A percentile compares a stretch with the other conserved stretches of the same genome.
Evolutionary conservation across 2,888 invertebrate species (phyloP).

Genomic region (Agrochola lota): DNA sequence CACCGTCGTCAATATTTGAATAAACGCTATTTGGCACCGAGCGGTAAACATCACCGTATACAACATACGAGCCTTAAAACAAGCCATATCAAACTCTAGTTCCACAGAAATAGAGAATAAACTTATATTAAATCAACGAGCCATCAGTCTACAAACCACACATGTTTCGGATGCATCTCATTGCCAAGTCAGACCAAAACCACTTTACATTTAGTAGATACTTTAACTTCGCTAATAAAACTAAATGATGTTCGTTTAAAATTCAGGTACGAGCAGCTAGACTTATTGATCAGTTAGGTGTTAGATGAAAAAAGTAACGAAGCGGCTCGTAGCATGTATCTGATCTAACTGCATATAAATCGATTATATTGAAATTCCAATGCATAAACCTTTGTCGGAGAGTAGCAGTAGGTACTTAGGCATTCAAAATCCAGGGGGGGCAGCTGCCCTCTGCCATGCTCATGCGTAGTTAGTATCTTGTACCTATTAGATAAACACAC

Average conservation of each 20-base stretch:
- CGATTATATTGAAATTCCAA: too few relatives aligned
- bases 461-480: neutral
- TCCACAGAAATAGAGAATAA: neutral
- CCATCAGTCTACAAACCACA: constrained; percentile 24
- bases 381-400: too few relatives aligned
- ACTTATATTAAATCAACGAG: neutral
- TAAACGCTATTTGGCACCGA: constrained; percentile 43
- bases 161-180: constrained; percentile 4
- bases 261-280: too few relatives aligned
- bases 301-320: too few relatives aligned
- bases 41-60: constrained; percentile 21
- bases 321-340: too few relatives aligned
- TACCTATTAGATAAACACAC: neutral
- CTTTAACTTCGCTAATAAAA: neutral
- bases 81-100: neutral
- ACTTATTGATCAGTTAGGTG: too few relatives aligned
- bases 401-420: too few relatives aligned
- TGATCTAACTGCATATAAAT: too few relatives aligned
- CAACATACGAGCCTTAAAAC: neutral
- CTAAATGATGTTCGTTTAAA: too few relatives aligned
- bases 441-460: too few relatives aligned
- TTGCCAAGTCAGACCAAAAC: constrained; percentile 4
- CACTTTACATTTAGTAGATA: neutral
- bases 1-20: constrained; percentile 41
- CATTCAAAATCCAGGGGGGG: too few relatives aligned